phyloP scores from a whole-genome alignment of 2,113 vertebrate genomes.

The Plecturocebus donacophilus region DNA sequence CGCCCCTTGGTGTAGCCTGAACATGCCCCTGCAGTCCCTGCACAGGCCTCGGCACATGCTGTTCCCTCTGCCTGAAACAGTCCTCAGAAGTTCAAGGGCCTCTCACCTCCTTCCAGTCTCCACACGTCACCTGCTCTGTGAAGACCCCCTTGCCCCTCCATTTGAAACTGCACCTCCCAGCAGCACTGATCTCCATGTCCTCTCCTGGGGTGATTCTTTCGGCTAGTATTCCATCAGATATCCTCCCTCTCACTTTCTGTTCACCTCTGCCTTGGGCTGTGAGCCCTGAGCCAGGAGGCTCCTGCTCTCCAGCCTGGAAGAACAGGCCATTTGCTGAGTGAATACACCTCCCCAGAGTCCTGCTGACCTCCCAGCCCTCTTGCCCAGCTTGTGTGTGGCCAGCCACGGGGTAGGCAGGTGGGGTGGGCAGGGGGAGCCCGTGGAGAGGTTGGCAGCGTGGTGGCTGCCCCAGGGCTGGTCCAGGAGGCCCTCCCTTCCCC shows the following conservation, averaged over 20 bases:
- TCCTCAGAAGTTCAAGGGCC: neutral
- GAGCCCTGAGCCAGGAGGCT: neutral
- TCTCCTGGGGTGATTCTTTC: neutral
- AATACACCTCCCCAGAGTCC: neutral
- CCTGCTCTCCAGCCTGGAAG: neutral
- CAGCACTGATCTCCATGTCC: neutral
- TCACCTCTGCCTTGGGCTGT: neutral
- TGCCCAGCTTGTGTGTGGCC: neutral
- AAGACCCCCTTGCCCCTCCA: neutral
- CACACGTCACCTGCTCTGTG: neutral
- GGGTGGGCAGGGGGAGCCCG: neutral
- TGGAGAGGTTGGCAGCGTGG: neutral
- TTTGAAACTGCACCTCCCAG: neutral
- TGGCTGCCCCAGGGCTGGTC: constrained; percentile 64
- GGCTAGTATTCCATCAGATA: neutral
- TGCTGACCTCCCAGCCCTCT: neutral
- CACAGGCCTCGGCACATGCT: neutral
- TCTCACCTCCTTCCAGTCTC: neutral
- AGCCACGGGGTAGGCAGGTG: neutral
- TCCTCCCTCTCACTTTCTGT: neutral
- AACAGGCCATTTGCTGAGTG: neutral
- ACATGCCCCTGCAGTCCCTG: neutral
- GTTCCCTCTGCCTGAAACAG: neutral
- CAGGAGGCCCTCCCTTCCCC: constrained; percentile 67
- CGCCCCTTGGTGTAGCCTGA: neutral